phyloP scores from a whole-genome alignment of 2,797 vertebrate species.

The Notolepis coatsorum region DNA sequence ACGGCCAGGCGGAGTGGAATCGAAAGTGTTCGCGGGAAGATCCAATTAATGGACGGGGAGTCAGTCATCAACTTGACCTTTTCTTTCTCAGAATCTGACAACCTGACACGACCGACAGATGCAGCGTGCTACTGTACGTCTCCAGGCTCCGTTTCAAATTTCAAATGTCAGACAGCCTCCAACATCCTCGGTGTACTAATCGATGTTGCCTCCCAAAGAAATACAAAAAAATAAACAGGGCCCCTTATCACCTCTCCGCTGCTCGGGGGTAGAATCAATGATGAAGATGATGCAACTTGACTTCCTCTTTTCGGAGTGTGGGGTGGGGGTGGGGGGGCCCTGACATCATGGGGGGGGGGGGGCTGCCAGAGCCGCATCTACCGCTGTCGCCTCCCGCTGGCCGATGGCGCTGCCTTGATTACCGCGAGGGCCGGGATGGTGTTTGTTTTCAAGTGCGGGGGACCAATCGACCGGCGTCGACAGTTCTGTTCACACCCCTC shows the following conservation, averaged over 20 bases:
- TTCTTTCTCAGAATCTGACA: no score
- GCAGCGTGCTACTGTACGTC: background rate
- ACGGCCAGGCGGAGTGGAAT: no score
- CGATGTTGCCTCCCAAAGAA: slow-evolving; percentile 67
- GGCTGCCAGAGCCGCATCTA: no score
- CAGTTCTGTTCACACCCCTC: slow-evolving; percentile 38
- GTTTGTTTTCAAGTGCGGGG: slow-evolving; percentile 51
- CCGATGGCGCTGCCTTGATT: slow-evolving; percentile 39
- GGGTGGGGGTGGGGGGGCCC: slow-evolving; percentile 5
- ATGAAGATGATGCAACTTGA: slow-evolving; percentile 37
- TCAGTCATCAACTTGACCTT: no score
- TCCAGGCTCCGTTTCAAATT: slow-evolving; percentile 3
- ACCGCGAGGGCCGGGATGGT: slow-evolving; percentile 29
- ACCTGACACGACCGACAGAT: background rate
- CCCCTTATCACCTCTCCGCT: slow-evolving; percentile 71
- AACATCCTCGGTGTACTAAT: slow-evolving; percentile 55
- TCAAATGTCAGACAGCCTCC: slow-evolving; percentile 24
- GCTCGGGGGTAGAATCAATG: slow-evolving; percentile 63
- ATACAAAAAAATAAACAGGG: no score
- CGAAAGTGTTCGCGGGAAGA: no score
- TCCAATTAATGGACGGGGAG: no score
- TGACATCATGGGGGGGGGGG: slow-evolving; percentile 27
- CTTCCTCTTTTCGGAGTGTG: slow-evolving; percentile 41
- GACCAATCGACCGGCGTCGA: slow-evolving; percentile 10
- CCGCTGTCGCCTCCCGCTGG: slow-evolving; percentile 31